phyloP scores from a whole-genome alignment of 2,113 vertebrate species.

The Phrynosoma blainvillii region DNA sequence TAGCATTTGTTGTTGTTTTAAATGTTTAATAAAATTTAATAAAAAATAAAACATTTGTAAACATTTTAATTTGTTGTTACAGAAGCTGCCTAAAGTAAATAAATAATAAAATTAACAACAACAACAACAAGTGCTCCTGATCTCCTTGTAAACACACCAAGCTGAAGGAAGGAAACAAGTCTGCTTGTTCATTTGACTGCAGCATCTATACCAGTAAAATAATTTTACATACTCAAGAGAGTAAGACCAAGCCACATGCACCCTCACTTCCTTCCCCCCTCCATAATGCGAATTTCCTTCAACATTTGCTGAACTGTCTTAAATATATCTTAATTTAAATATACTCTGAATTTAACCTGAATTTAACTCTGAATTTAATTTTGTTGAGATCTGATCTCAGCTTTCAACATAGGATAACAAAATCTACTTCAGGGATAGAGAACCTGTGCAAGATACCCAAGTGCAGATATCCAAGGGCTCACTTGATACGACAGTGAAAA shows the following conservation, averaged over 20 bases:
- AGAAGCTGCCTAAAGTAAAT: too few species aligned
- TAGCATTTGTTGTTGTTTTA: too few species aligned
- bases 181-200: background rate
- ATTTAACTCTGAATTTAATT: background rate
- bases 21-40: too few species aligned
- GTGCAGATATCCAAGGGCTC: background rate
- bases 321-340: background rate
- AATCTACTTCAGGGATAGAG: background rate
- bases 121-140: background rate
- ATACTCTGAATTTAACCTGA: background rate
- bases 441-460: background rate
- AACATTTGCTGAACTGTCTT: background rate
- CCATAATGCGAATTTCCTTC: background rate
- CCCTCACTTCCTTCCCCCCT: background rate
- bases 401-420: background rate
- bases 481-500: background rate
- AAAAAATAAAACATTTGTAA: too few species aligned
- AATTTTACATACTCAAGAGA: background rate
- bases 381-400: background rate
- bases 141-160: background rate
- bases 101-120: too few species aligned
- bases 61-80: too few species aligned
- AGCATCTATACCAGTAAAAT: background rate
- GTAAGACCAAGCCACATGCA: background rate
- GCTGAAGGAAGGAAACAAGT: background rate